Evolutionary conservation across 2,888 invertebrate species (phyloP).

Genomic region (Apodemia hepburni): DNA sequence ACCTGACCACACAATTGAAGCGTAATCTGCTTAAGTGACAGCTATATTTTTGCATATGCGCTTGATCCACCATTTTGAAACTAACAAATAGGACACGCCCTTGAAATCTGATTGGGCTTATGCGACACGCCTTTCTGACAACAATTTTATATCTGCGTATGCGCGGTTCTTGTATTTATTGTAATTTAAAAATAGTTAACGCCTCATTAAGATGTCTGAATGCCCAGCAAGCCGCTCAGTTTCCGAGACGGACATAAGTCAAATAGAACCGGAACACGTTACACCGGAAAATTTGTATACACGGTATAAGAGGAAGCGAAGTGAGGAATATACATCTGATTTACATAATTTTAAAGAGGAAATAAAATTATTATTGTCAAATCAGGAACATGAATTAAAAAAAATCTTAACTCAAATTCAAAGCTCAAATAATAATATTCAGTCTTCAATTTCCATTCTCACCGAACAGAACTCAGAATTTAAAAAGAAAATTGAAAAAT

Average conservation of each 20-base stretch:
- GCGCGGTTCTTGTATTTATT: not conserved
- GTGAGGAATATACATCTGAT: too few species aligned
- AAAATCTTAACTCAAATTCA: not conserved
- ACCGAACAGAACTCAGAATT: not conserved
- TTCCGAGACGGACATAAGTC: too few species aligned
- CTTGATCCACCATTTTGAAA: not conserved
- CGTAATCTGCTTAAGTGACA: not conserved
- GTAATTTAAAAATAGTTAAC: not conserved
- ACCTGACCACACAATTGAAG: not conserved
- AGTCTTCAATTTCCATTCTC: not conserved
- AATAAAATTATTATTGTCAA: not conserved
- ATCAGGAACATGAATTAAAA: not conserved
- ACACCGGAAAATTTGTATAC: too few species aligned
- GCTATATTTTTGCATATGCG: not conserved
- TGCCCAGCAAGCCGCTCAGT: too few species aligned
- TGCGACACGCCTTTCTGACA: not conserved
- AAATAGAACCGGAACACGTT: too few species aligned
- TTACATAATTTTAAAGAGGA: not conserved
- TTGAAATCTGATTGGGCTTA: not conserved
- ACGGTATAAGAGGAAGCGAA: too few species aligned
- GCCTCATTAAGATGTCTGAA: too few species aligned
- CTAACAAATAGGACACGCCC: not conserved
- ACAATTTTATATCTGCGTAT: not conserved
- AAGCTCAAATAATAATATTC: not conserved
- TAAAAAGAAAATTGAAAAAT: not conserved